Evolutionary conservation across 2,888 invertebrate species (phyloP), one percentile per base, ranked within the genome.

Genomic region (Nomada fucata): DNA sequence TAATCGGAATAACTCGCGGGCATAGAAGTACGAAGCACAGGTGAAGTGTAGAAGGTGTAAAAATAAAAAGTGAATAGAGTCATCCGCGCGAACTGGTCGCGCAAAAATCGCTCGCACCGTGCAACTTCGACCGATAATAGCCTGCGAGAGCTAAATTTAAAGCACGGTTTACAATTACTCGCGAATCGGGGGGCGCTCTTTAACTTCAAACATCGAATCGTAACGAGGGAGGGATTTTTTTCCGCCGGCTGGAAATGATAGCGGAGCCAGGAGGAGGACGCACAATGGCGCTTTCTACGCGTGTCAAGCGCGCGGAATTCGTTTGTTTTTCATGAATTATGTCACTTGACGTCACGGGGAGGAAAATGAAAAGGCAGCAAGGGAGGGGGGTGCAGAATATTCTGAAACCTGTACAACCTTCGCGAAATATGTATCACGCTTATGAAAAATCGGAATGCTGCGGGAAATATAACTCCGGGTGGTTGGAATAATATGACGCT

Each of bases 21-120:
- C 20, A 18, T 4, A 26, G 15, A 0, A 57, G 26, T n/a, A 55
- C 18, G 55, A 61, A 70, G 36, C 29, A 26, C 29, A 26, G 26
- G 11, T 44, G 55, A 23, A 63, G 26, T 23, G 18, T 29, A 36
- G n/a, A 59, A 18, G 47, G 44, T 15, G 63, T 23, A 59, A 73
- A 79, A 83, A 77, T 75, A 57, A 36, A 36, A 26, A 26, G 84
- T 78, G 76, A 76, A 81, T 81, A 75, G 60, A 80, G 72, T 81
- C 76, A 80, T 75, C 76, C 71, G 53, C 76, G 84, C 88, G 83
- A 87, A 87, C 86, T 85, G 85, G 81, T 86, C 74, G 87, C 86
- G 36, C 23, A 84, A 70, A 83, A 83, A 83, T 36, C 53, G 76
- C 74, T 80, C 44, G 71, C 77, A 80, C 69, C 86, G 81, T 81